Conservation (phyloP, 2,888 invertebrate genomes). For the Desoria tigrina region DNA sequence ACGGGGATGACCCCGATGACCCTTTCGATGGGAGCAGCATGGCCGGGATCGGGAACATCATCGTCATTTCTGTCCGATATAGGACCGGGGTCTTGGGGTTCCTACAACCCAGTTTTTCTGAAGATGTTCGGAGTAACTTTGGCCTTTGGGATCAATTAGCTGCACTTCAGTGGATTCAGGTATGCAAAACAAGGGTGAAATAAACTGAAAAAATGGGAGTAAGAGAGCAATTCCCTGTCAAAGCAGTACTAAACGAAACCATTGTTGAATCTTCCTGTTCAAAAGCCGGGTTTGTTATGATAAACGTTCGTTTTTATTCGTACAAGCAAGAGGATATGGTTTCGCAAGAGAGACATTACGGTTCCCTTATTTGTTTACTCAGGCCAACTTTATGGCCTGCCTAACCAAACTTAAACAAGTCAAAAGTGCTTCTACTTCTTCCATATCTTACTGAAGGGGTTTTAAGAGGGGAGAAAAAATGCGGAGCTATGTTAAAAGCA, state of each 20-base stretch:
- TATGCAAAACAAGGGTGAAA: no score
- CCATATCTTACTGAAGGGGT: no score
- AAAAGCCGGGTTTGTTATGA: no score
- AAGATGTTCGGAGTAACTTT: conserved; percentile 50
- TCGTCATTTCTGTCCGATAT: conserved; percentile 49
- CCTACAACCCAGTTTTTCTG: conserved; percentile 44
- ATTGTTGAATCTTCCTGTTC: no score
- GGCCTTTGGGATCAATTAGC: conserved; percentile 52
- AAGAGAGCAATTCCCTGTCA: no score
- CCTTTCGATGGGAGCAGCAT: conserved; percentile 50
- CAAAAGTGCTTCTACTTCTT: no score
- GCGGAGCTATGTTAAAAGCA: no score
- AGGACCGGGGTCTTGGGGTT: conserved; percentile 51
- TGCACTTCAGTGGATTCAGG: conserved; percentile 52
- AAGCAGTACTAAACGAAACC: no score
- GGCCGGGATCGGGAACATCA: conserved; percentile 52
- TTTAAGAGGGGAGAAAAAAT: no score
- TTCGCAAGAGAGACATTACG: background rate
- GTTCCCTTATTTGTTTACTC: background rate
- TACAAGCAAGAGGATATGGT: no score
- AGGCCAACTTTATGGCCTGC: conserved; percentile 2
- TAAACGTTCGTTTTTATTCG: background rate
- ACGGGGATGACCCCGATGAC: conserved; percentile 46
- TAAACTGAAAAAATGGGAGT: background rate
- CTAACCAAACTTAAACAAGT: conserved; percentile 9